Evolutionary conservation across 64 coral and sea anemone genomes (phyloP).

Genomic region (Montipora capricornis): DNA sequence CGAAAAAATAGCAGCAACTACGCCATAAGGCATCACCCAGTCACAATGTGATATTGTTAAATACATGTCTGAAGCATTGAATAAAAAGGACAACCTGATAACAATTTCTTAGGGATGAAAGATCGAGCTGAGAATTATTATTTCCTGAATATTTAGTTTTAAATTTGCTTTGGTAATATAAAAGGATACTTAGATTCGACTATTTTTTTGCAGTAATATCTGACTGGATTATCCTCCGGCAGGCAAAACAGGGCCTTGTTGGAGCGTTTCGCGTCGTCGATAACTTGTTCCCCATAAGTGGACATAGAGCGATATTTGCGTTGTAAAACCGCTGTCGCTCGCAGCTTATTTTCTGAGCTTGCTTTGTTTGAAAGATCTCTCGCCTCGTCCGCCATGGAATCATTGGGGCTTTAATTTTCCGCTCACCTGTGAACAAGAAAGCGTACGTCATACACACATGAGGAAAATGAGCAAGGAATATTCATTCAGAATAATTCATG

Average conservation of each 20-base stretch:
- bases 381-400: conserved; percentile 83
- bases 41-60: conserved; percentile 38
- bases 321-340: conserved; percentile 77
- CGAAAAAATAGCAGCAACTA: conserved; percentile 7
- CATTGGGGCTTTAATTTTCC: conserved; percentile 60
- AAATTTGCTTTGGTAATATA: background rate
- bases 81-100: conserved; percentile 33
- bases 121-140: conserved; percentile 4
- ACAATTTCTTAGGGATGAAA: background rate
- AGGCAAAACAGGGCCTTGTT: conserved; percentile 89
- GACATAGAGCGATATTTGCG: conserved; percentile 87
- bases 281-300: conserved; percentile 74
- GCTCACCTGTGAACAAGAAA: conserved; percentile 18
- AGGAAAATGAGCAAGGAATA: conserved; percentile 54
- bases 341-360: conserved; percentile 73
- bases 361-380: conserved; percentile 41
- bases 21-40: background rate
- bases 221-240: conserved; percentile 73
- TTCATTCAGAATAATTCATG: conserved; percentile 52
- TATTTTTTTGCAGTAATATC: conserved; percentile 93
- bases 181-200: conserved; percentile 99
- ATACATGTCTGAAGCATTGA: conserved; percentile 8
- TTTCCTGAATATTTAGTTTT: background rate
- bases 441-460: conserved; percentile 4
- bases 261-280: conserved; percentile 71